Conservation (phyloP, 2,113 vertebrate species). For the Dicaeum eximium region DNA sequence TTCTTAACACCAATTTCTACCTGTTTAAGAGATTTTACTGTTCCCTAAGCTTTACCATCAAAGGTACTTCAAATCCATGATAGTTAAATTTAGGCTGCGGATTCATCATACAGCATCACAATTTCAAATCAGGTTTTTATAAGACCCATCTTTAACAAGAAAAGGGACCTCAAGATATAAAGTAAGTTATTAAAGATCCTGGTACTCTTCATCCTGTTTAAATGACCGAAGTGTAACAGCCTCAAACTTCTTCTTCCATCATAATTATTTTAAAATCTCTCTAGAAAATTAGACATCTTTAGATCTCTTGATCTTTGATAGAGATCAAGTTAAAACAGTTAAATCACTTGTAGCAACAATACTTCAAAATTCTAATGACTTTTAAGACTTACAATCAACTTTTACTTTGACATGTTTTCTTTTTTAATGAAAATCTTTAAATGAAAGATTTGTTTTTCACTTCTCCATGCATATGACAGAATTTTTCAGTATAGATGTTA, state of each 20-base stretch:
- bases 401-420: background rate
- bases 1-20: background rate
- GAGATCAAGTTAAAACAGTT: background rate
- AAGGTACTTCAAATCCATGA: background rate
- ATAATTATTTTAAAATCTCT: background rate
- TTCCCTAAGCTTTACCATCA: background rate
- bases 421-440: background rate
- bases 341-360: background rate
- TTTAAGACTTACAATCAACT: background rate
- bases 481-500: background rate
- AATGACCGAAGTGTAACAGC: background rate
- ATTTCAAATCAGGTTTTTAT: background rate
- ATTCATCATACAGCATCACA: background rate
- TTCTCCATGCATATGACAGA: background rate
- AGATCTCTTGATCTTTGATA: background rate
- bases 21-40: background rate
- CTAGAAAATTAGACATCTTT: background rate
- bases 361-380: background rate
- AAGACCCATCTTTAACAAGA: background rate
- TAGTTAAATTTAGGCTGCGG: background rate
- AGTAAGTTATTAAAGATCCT: background rate
- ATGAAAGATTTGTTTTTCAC: background rate
- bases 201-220: background rate
- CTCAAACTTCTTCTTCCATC: background rate
- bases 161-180: background rate